A percentile compares a stretch with the other conserved stretches of the same genome.
These are phyloP conservation scores for Paramuricea clavata DNA, from an alignment of 92 coral and sea anemone genomes.

Conservation along the genomic window DNA sequence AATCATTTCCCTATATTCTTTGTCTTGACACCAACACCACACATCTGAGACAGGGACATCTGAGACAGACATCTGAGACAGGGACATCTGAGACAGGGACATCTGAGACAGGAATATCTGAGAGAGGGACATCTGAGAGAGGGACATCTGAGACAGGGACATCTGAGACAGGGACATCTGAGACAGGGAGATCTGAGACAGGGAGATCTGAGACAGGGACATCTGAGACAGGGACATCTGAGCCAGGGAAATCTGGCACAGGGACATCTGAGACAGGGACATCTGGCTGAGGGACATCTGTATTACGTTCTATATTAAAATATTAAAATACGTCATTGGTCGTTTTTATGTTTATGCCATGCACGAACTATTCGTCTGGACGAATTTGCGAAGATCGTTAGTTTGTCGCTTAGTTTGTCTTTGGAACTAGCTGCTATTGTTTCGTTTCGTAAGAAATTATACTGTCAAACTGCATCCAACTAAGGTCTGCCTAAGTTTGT, in stretches of 20 bases:
- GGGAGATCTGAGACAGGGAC: background rate
- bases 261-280: background rate
- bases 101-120: too few relatives aligned
- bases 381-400: background rate
- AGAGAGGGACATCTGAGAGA: background rate
- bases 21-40: slow-evolving; percentile 56
- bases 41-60: background rate
- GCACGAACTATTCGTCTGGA: background rate
- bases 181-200: background rate
- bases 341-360: too few relatives aligned
- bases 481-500: background rate
- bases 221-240: slow-evolving; percentile 2
- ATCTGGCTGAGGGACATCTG: background rate
- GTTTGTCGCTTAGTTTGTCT: background rate
- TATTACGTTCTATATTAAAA: background rate
- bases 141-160: background rate
- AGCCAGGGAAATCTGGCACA: slow-evolving; percentile 1
- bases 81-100: too few relatives aligned
- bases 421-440: background rate
- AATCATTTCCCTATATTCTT: slow-evolving; percentile 39
- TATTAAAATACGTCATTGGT: background rate
- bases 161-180: slow-evolving; percentile 6
- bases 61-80: background rate
- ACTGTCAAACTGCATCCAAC: background rate
- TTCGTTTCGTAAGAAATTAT: background rate